phyloP scores from a whole-genome alignment of 2,888 invertebrate genomes.

The Bhutanitis thaidina region DNA sequence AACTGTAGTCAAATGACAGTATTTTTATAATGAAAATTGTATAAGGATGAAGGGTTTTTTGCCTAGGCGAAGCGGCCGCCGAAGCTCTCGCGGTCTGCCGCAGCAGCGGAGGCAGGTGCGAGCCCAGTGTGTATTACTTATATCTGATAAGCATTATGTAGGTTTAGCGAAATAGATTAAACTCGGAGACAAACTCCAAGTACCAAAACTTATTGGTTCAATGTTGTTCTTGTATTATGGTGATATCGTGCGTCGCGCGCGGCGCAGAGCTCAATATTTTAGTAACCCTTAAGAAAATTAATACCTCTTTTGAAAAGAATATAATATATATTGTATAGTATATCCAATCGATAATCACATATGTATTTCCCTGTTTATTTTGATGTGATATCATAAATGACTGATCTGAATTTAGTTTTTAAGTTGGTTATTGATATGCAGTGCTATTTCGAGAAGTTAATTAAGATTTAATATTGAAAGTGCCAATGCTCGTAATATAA shows the following conservation, averaged over 20 bases:
- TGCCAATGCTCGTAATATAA: conserved; percentile 81
- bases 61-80: conserved; percentile 41
- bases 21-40: conserved; percentile 80
- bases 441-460: conserved; percentile 79
- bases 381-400: conserved; percentile 82
- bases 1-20: conserved; percentile 81
- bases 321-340: conserved; percentile 71
- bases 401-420: conserved; percentile 82
- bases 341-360: conserved; percentile 77
- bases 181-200: conserved; percentile 71
- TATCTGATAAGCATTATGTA: conserved; percentile 80
- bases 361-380: conserved; percentile 81
- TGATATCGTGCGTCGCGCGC: conserved; percentile 74
- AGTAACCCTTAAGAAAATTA: conserved; percentile 79
- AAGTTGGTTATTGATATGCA: conserved; percentile 80
- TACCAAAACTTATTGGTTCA: conserved; percentile 79
- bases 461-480: conserved; percentile 80
- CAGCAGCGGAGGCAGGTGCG: conserved; percentile 24
- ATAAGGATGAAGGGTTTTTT: conserved; percentile 71
- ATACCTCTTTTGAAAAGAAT: conserved; percentile 80
- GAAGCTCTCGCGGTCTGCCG: conserved; percentile 21
- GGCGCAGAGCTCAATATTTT: conserved; percentile 80
- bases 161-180: conserved; percentile 78
- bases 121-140: conserved; percentile 59
- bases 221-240: conserved; percentile 77